These are phyloP conservation scores for Turritopsis rubra DNA, from an alignment of 30 jellyfish, hydroid and myxozoan genomes.

Conservation along the genomic window DNA sequence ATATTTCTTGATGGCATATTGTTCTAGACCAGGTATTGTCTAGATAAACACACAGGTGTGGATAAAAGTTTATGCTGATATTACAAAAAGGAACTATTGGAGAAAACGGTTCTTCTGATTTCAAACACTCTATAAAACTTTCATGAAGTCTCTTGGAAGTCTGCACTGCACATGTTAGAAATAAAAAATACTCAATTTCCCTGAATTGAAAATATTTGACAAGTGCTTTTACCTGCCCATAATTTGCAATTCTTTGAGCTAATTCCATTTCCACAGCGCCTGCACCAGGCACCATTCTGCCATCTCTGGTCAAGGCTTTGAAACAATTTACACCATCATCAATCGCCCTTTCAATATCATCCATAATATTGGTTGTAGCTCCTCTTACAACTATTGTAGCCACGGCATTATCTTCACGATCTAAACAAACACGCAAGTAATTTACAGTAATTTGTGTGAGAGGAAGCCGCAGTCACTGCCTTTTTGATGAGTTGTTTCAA, in stretches of 20 bases:
- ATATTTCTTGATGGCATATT: constrained; percentile 76
- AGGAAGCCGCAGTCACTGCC: no score
- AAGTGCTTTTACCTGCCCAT: constrained; percentile 65
- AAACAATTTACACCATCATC: constrained; percentile 98
- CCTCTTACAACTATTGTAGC: constrained; percentile 95
- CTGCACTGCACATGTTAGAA: no score
- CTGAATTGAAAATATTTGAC: no score
- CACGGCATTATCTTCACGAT: constrained; percentile 93
- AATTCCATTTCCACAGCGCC: constrained; percentile 96
- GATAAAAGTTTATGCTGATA: no score
- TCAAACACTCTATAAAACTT: neutral
- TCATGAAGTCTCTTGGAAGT: neutral
- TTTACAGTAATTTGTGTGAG: no score
- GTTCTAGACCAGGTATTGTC: constrained; percentile 94
- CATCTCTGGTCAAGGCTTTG: constrained; percentile 94
- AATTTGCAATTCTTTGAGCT: constrained; percentile 55
- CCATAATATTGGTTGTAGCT: constrained; percentile 81
- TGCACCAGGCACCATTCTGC: constrained; percentile 92
- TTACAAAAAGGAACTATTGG: neutral
- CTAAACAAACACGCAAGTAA: constrained; percentile 43
- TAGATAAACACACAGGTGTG: neutral
- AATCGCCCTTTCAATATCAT: constrained; percentile 94
- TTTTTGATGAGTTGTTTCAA: no score
- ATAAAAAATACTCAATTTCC: no score
- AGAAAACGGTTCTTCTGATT: neutral